A percentile compares a stretch with the other conserved stretches of the same genome.
These are phyloP conservation scores for Gephyroberyx darwinii DNA, from an alignment of 2,797 vertebrate genomes.

Conservation along the genomic window DNA sequence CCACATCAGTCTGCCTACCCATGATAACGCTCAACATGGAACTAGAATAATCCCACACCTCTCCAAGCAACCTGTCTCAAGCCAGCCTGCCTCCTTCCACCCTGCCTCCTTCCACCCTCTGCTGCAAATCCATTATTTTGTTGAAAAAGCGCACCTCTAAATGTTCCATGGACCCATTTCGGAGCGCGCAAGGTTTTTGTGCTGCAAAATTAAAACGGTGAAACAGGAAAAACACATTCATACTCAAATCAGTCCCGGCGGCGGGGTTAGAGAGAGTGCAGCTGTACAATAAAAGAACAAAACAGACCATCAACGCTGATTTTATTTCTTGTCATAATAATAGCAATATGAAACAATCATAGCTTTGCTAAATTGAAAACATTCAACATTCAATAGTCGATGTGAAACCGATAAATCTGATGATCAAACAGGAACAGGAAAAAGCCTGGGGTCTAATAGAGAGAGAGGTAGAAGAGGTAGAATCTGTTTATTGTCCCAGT, in stretches of 20 bases:
- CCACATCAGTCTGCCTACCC: conserved; percentile 59
- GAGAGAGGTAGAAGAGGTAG: conserved; percentile 21
- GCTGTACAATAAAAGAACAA: conserved; percentile 52
- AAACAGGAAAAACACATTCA: conserved; percentile 54
- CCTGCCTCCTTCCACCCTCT: conserved; percentile 5
- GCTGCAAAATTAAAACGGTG: conserved; percentile 39
- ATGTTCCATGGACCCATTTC: conserved; percentile 46
- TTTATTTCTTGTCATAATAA: conserved; percentile 38
- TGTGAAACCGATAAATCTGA: conserved; percentile 50
- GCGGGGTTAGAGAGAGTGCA: conserved; percentile 47
- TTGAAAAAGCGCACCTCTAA: conserved; percentile 37
- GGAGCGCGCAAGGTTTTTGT: conserved; percentile 40
- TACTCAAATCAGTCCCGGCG: conserved; percentile 47
- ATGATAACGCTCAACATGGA: conserved; percentile 67
- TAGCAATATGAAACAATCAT: conserved; percentile 63
- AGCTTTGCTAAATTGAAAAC: conserved; percentile 59
- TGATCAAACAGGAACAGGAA: conserved; percentile 59
- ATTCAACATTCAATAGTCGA: conserved; percentile 45
- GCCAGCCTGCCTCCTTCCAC: conserved; percentile 40
- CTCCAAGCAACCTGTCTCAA: conserved; percentile 49
- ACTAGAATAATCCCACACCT: conserved; percentile 60
- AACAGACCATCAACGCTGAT: conserved; percentile 49
- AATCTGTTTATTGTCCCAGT: conserved; percentile 66
- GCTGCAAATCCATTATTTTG: conserved; percentile 56
- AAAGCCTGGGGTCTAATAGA: conserved; percentile 26